phyloP scores from a whole-genome alignment of 2,113 vertebrate species.

The Bufo bufo region DNA sequence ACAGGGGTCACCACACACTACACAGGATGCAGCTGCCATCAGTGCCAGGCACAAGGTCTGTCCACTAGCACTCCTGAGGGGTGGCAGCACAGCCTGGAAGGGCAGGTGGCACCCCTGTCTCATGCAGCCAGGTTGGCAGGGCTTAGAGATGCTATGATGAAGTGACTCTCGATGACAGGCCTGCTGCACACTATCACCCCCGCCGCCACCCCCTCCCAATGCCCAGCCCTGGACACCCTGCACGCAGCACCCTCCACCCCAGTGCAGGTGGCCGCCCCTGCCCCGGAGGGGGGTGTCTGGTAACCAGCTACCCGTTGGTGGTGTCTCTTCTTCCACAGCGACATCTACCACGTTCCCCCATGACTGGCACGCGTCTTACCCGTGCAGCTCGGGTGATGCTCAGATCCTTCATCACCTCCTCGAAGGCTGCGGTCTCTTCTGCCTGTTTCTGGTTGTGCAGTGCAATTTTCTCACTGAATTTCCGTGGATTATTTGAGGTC shows the following conservation, averaged over 20 bases:
- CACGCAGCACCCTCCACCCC: not conserved
- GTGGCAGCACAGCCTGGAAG: not conserved
- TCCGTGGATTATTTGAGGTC: constrained; percentile 97
- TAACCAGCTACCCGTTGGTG: constrained; percentile 5
- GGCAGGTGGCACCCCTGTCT: not conserved
- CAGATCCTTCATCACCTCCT: constrained; percentile 95
- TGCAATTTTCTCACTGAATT: constrained; percentile 98
- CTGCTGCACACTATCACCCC: constrained; percentile 13
- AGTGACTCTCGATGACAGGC: constrained; percentile 38
- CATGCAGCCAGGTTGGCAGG: not conserved
- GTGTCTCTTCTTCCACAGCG: not conserved
- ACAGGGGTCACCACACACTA: not conserved
- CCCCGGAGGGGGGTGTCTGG: constrained; percentile 17
- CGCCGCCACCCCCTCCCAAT: not conserved
- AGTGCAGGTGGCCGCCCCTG: constrained; percentile 17
- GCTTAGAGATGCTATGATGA: constrained; percentile 9
- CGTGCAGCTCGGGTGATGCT: constrained; percentile 91
- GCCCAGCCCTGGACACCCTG: not conserved
- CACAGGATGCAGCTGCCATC: not conserved
- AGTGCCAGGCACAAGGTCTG: not conserved
- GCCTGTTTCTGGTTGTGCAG: constrained; percentile 95
- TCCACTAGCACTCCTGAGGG: not conserved
- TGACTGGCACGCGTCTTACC: constrained; percentile 72
- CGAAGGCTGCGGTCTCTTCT: constrained; percentile 92
- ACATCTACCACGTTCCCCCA: not conserved